These are phyloP conservation scores for Falco berigora DNA, from an alignment of 2,797 vertebrate species.

Conservation along the genomic window DNA sequence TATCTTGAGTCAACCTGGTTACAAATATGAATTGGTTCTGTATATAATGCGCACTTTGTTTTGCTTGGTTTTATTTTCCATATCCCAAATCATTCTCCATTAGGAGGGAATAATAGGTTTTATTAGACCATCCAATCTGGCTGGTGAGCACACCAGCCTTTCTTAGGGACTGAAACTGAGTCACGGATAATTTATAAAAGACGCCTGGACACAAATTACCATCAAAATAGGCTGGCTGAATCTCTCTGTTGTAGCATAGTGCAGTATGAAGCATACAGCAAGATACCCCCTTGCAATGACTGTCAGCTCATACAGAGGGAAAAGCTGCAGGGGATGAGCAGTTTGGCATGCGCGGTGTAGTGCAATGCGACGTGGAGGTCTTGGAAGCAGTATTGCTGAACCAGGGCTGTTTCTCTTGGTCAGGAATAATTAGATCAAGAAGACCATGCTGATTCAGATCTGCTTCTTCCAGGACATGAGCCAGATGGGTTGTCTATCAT, in stretches of 20 bases:
- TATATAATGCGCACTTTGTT: background rate
- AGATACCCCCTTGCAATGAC: background rate
- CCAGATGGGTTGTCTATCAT: background rate
- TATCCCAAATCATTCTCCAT: background rate
- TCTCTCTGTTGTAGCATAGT: background rate
- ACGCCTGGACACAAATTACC: background rate
- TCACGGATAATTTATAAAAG: background rate
- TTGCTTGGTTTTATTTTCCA: background rate
- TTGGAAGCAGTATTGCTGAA: background rate
- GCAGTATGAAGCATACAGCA: background rate
- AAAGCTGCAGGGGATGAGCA: background rate
- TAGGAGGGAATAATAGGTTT: background rate
- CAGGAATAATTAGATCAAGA: background rate
- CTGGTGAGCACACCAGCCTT: background rate
- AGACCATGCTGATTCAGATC: background rate
- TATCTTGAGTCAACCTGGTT: background rate
- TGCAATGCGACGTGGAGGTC: background rate
- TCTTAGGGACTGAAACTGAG: background rate
- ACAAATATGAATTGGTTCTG: background rate
- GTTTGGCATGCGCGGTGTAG: fast-evolving
- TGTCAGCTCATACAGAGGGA: background rate
- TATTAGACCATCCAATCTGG: background rate
- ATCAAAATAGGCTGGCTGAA: background rate
- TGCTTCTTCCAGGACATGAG: background rate
- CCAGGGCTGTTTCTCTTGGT: background rate